Percentiles rank a stretch among this genome's conserved stretches.
Conservation (phyloP, 2,797 vertebrate genomes). For the Poeciliopsis gracilis region DNA sequence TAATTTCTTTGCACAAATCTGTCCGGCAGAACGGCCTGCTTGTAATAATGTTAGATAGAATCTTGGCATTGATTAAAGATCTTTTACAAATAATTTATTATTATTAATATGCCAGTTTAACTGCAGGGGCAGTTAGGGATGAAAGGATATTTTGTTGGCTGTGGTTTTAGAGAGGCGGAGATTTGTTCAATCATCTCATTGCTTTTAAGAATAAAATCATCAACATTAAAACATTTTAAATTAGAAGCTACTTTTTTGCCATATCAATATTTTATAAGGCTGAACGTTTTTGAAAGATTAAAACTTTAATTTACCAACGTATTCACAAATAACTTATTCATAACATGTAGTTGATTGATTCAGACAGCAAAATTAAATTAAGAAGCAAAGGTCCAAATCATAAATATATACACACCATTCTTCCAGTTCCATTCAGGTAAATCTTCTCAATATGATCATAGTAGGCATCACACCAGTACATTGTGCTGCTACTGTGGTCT, state of each 20-base stretch:
- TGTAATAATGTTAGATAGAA: constrained; percentile 67
- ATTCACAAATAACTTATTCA: not conserved
- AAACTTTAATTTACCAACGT: not conserved
- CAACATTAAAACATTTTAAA: not conserved
- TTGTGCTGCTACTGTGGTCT: constrained; percentile 86
- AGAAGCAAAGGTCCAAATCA: not conserved
- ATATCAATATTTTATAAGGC: not conserved
- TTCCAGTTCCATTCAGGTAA: constrained; percentile 92
- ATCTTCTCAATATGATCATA: constrained; percentile 98
- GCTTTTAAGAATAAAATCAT: constrained; percentile 27
- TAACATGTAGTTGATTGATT: not conserved
- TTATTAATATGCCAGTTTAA: constrained; percentile 49
- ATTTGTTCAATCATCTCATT: constrained; percentile 20
- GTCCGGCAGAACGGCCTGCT: constrained; percentile 50
- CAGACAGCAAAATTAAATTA: not conserved
- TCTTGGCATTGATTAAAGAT: constrained; percentile 71
- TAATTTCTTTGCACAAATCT: constrained; percentile 61
- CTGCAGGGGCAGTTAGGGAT: constrained; percentile 28
- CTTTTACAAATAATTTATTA: constrained; percentile 71
- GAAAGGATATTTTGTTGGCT: constrained; percentile 42
- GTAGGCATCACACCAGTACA: constrained; percentile 99
- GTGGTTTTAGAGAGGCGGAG: constrained; percentile 26
- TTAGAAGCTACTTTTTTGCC: not conserved
- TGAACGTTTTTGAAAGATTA: constrained; percentile 3
- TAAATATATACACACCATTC: constrained; percentile 78